Base-by-base conservation (phyloP, 2,888 invertebrate species). In the Chrysopilus asiliformis region DNA sequence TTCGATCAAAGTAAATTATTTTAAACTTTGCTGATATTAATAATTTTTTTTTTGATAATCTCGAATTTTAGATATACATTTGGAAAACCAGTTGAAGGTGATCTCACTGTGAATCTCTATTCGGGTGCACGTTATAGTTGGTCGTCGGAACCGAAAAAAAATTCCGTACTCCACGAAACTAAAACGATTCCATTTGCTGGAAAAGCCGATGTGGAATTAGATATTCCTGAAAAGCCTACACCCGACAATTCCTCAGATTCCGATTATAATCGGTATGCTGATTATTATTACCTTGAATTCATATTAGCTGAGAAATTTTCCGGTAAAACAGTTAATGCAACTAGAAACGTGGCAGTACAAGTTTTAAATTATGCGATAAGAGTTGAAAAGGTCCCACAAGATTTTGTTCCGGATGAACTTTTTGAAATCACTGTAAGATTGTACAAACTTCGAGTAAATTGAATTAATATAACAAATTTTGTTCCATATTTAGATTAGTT, bases 301-400 rank as follows among this genome's bases (percentile, higher is more conserved):
- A 79, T 83, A 5, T 78, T 95, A 3, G 90, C 91, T 57, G 95
- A 97, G 66, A 77, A 77, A 37, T 69, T 89, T 46, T 94, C 94
- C 4, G 63, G 58, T 3, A 73, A 89, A 34, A 74, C 80, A 47
- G 84, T 91, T 55, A 87, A 86, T 55, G 76, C 79, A 12, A 72
- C 81, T 0, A 68, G 76, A 3, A 69, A 80, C 42, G 68, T 89
- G 22, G 71, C 77, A 36, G 62, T 94, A 6, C 89, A 85, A 59
- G 76, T 77, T 36, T 74, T 82, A 52, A 75, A 76, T 45, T 81
- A 84, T 50, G 74, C 76, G 47, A 70, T 89, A 65, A 73, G 79
- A 40, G 68, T 85, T 35, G 74, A 89, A 14, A 76, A 81, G 49
- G 79, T 81, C 10, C 83, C 91, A 0, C 81, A 83, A 47, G 79